Evolutionary conservation across 1,140 invertebrate species (phyloP), one percentile per base, ranked within the genome.

Genomic region (Camponotus vicinus): DNA sequence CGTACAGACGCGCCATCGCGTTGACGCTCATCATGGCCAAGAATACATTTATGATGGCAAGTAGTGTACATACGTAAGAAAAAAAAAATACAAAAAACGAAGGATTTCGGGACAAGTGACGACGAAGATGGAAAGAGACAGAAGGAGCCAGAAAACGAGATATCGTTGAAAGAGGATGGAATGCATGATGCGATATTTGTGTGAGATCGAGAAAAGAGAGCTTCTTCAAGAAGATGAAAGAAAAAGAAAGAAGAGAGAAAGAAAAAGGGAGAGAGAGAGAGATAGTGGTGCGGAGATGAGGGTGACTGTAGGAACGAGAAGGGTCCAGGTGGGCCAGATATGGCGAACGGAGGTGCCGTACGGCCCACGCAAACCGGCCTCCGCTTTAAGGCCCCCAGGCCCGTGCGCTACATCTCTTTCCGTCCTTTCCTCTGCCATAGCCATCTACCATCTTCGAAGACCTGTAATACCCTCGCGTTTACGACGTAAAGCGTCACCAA

Each of bases 281-380:
- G 57, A 49, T 42, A 59, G 61, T 57, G 64, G 27, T 52, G 27
- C 21, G 57, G 79, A 45, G 69, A 77, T 66, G 87, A 70, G 69
- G 57, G 37, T 80, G 59, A 76, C 75, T 63, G 86, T 49, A 78
- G 78, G 37, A 66, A 76, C 49, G 52, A 75, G 79, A 32, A 64
- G 87, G 82, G 45, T 66, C 75, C 89, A 92, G 90, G 86, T 91
- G 90, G 57, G 64, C 79, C 85, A 80, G 88, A 87, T 90, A 86
- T 82, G 78, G 87, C 69, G 89, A 93, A 91, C 91, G 80, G 92
- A 92, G 91, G 92, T 93, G 91, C 91, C 88, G 88, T 86, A 78
- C 92, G 84, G 78, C 92, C 92, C 92, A 93, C 92, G 92, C 92
- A 92, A 92, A 91, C 89, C 86, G 90, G 91, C 90, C 91, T 77